phyloP scores from a whole-genome alignment of 2,888 invertebrate genomes.

The Anoncus sp. region DNA sequence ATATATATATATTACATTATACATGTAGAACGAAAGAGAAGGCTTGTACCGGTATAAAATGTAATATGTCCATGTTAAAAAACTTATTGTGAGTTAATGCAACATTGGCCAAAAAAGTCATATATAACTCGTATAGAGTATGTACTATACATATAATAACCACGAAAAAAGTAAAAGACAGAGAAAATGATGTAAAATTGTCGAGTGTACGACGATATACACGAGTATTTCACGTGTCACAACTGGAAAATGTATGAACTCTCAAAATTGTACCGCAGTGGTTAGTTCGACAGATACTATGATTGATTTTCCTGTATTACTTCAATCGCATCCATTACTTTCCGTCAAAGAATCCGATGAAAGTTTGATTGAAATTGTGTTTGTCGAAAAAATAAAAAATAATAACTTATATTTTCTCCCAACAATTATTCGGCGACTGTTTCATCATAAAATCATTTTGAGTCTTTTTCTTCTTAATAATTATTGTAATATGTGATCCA shows the following conservation, averaged over 20 bases:
- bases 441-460: no score
- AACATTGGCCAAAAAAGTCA: slow-evolving; percentile 60
- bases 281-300: not conserved
- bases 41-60: slow-evolving; percentile 59
- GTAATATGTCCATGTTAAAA: slow-evolving; percentile 77
- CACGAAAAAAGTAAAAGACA: slow-evolving; percentile 2
- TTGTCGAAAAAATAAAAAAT: slow-evolving; percentile 18
- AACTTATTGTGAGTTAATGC: slow-evolving; percentile 72
- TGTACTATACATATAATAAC: not conserved
- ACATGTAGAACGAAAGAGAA: slow-evolving; percentile 20
- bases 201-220: not conserved
- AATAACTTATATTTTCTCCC: no score
- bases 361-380: not conserved
- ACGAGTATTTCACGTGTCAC: slow-evolving; percentile 3
- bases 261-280: slow-evolving; percentile 2
- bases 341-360: not conserved
- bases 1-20: slow-evolving; percentile 13
- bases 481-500: no score
- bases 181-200: not conserved
- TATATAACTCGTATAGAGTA: slow-evolving; percentile 25
- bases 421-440: no score
- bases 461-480: no score
- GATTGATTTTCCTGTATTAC: not conserved
- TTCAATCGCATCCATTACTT: not conserved
- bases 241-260: slow-evolving; percentile 4